Conservation (phyloP, 2,888 invertebrate genomes). For the Ecliptopera silaceata region DNA sequence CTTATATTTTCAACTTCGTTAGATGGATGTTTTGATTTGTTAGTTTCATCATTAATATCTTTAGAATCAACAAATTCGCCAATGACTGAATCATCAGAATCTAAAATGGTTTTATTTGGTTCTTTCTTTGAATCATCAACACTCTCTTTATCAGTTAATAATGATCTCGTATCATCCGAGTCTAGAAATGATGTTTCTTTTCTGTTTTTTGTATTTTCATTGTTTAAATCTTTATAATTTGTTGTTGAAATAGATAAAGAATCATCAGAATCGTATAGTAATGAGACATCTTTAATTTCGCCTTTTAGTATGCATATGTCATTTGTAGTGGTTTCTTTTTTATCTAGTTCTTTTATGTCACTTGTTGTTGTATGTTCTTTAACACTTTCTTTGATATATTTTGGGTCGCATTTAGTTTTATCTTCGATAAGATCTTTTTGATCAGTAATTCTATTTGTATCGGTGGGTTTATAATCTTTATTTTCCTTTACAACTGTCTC, state of each 20-base stretch:
- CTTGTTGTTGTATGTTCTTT: too few species aligned
- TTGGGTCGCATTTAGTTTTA: neutral
- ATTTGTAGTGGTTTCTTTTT: neutral
- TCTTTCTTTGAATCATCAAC: neutral
- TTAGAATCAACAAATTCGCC: neutral
- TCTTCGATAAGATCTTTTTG: neutral
- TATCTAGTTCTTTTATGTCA: neutral
- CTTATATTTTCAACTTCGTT: neutral
- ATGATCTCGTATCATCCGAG: conserved; percentile 21
- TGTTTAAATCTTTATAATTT: conserved; percentile 1
- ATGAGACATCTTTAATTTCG: conserved; percentile 11
- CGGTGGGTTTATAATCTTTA: neutral
- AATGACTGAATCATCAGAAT: conserved; percentile 12
- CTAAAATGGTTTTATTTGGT: neutral
- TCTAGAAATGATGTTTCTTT: conserved; percentile 7
- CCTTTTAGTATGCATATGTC: neutral
- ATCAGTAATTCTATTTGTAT: neutral
- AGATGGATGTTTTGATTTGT: neutral
- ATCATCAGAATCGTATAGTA: conserved; percentile 20
- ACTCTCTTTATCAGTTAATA: conserved; percentile 5
- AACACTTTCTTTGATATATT: too few species aligned
- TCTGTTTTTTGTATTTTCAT: neutral
- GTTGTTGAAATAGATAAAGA: conserved; percentile 4
- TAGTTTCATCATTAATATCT: neutral
- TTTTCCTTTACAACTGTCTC: neutral